Conservation (phyloP, 35 echinoderm and acorn worm genomes). For the Heliocidaris erythrogramma region DNA sequence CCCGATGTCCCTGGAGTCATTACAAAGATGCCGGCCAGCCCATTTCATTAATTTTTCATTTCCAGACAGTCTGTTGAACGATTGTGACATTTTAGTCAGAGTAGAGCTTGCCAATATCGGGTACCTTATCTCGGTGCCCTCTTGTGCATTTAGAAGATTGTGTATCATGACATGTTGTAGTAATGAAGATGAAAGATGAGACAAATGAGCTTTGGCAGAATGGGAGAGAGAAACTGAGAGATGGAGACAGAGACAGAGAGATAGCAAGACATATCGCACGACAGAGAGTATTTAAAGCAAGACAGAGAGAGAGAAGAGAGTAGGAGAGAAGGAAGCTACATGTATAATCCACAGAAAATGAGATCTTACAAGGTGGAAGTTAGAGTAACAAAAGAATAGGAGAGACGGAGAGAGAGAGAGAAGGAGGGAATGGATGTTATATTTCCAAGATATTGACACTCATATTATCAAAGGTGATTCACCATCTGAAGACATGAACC, state of each 20-base stretch:
- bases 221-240: neutral
- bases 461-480: no score
- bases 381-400: neutral
- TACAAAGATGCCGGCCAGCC: neutral
- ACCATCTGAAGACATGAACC: no score
- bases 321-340: neutral
- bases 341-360: no score
- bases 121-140: neutral
- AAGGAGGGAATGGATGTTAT: no score
- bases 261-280: neutral
- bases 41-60: neutral
- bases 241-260: neutral
- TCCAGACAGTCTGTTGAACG: neutral
- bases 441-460: no score
- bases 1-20: neutral
- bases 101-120: neutral
- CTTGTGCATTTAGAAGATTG: neutral
- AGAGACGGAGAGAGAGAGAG: no score
- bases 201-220: neutral
- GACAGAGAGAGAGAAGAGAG: neutral
- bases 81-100: neutral
- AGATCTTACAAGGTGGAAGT: neutral
- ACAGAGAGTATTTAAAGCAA: neutral
- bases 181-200: constrained; percentile 5
- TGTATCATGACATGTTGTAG: neutral